Conservation (phyloP, 2,113 vertebrate genomes). For the Mystacornis crossleyi region DNA sequence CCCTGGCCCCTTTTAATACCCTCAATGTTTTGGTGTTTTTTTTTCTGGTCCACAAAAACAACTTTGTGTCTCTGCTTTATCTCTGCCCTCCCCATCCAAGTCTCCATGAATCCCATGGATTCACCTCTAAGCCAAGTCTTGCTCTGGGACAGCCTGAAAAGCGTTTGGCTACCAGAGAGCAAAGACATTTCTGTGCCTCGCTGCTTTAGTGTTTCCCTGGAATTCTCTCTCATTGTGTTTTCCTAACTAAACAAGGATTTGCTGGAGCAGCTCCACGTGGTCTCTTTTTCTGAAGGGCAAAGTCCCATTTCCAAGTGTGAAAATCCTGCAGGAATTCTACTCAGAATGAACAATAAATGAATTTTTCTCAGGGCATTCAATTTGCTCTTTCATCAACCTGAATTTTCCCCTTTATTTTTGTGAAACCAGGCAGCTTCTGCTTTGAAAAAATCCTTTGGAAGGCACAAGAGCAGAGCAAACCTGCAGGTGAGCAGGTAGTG, state of each 20-base stretch:
- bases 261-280: neutral
- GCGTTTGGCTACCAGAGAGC: neutral
- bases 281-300: neutral
- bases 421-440: neutral
- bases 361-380: neutral
- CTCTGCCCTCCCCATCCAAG: neutral
- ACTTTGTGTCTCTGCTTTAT: neutral
- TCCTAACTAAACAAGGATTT: neutral
- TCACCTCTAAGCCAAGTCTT: neutral
- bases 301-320: neutral
- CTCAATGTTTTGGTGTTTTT: rapidly evolving
- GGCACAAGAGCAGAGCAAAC: neutral
- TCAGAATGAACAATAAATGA: neutral
- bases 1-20: neutral
- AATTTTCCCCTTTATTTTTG: neutral
- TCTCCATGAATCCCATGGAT: neutral
- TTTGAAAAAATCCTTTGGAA: neutral
- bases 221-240: neutral
- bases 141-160: neutral
- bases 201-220: neutral
- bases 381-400: neutral
- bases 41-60: neutral
- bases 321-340: neutral
- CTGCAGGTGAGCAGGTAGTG: neutral
- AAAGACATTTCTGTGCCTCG: neutral